Percentiles rank a stretch among this genome's conserved stretches.
Conservation (phyloP, 1,140 invertebrate species). For the Zaprionus kolodkinae region DNA sequence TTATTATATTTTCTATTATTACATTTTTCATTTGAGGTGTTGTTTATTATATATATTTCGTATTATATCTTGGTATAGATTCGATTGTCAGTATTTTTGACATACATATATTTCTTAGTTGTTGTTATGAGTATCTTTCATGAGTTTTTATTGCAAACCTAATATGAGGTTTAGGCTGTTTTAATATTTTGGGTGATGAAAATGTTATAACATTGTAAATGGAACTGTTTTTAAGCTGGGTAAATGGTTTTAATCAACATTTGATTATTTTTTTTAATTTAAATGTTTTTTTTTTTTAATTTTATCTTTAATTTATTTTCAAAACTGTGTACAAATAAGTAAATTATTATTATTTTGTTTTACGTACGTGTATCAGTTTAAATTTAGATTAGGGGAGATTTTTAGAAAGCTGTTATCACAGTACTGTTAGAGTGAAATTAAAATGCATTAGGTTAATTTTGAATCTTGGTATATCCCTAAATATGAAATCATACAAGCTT, state of each 20-base stretch:
- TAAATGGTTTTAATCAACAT: background rate
- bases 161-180: background rate
- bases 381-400: conserved; percentile 43
- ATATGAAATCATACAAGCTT: background rate
- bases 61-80: conserved; percentile 57
- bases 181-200: background rate
- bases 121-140: background rate
- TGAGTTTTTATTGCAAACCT: background rate
- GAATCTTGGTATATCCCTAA: conserved; percentile 5
- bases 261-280: background rate
- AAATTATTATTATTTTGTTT: conserved; percentile 7
- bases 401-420: conserved; percentile 79
- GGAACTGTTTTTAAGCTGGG: background rate
- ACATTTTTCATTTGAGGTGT: conserved; percentile 46
- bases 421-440: conserved; percentile 61
- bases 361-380: conserved; percentile 16
- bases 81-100: conserved; percentile 24
- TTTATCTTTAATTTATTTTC: conserved; percentile 15
- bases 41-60: conserved; percentile 61
- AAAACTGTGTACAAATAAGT: background rate
- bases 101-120: conserved; percentile 1
- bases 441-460: conserved; percentile 35
- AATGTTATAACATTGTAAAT: background rate
- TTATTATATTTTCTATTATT: conserved; percentile 59
- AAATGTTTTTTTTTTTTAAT: conserved; percentile 7